A percentile compares a stretch with the other conserved stretches of the same genome.
Conservation (phyloP, 2,888 invertebrate genomes). For the Rhingia rostrata region DNA sequence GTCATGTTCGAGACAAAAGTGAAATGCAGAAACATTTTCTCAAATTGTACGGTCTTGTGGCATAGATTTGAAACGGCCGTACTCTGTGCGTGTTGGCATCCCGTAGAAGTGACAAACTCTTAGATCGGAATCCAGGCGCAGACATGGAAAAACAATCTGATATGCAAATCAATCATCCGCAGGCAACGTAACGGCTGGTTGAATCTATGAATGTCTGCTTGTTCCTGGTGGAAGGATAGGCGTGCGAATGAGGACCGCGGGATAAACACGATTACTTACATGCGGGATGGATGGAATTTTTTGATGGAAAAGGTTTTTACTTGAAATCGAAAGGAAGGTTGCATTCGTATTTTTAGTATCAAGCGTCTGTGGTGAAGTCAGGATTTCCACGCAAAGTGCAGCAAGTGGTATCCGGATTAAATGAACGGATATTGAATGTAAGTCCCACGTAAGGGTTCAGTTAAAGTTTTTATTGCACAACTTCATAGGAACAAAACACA, state of each 20-base stretch:
- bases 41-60: constrained; percentile 1
- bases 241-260: constrained; percentile 24
- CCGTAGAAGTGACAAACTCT: constrained; percentile 44
- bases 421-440: no score
- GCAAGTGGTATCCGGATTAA: no score
- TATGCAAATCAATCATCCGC: constrained; percentile 64
- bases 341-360: background rate
- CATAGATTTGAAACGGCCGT: constrained; percentile 2
- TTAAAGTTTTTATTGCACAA: no score
- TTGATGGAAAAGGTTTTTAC: background rate
- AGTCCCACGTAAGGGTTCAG: no score
- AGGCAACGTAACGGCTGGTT: constrained; percentile 50
- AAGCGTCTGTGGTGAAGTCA: background rate
- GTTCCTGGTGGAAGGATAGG: background rate
- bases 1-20: constrained; percentile 43
- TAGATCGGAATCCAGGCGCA: constrained; percentile 19
- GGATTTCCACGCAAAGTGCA: no score
- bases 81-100: constrained; percentile 16
- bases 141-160: constrained; percentile 24
- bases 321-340: background rate
- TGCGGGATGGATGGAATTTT: background rate
- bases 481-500: no score
- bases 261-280: background rate
- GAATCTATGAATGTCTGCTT: constrained; percentile 44
- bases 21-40: constrained; percentile 58